These are phyloP conservation scores for Drosophila mayaguana DNA, from an alignment of 2,888 invertebrate species.

Conservation along the genomic window DNA sequence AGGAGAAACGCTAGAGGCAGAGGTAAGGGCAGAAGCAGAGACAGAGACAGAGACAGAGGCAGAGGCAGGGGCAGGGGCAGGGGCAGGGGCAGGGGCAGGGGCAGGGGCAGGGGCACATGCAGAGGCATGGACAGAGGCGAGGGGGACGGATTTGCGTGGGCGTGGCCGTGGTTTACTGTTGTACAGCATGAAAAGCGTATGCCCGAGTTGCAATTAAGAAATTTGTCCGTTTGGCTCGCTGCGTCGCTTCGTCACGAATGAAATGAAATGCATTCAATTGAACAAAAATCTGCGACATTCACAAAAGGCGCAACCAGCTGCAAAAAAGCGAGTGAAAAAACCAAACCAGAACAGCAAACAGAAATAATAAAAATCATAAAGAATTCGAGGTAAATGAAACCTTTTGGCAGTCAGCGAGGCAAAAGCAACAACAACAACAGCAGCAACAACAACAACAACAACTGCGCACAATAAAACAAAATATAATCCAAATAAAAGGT, in stretches of 20 bases:
- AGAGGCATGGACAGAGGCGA: background rate
- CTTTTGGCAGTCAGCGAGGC: conserved; percentile 33
- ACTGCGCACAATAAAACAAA: background rate
- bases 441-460: background rate
- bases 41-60: too few relatives aligned
- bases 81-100: too few relatives aligned
- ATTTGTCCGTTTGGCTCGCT: conserved; percentile 39
- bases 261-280: conserved; percentile 78
- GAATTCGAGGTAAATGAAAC: conserved; percentile 19
- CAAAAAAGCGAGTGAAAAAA: background rate
- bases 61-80: background rate
- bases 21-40: background rate
- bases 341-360: too few relatives aligned
- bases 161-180: conserved; percentile 5
- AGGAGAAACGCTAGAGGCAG: background rate
- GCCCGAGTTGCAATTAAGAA: conserved; percentile 45
- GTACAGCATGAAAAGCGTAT: conserved; percentile 50
- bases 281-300: conserved; percentile 53
- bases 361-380: conserved; percentile 13
- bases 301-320: conserved; percentile 33
- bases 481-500: conserved; percentile 22
- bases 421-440: conserved; percentile 1
- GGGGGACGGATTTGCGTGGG: conserved; percentile 5
- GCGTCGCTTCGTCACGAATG: conserved; percentile 58
- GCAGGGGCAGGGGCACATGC: too few relatives aligned